These are phyloP conservation scores for Vultur gryphus DNA, from an alignment of 2,797 vertebrate species.

Conservation along the genomic window DNA sequence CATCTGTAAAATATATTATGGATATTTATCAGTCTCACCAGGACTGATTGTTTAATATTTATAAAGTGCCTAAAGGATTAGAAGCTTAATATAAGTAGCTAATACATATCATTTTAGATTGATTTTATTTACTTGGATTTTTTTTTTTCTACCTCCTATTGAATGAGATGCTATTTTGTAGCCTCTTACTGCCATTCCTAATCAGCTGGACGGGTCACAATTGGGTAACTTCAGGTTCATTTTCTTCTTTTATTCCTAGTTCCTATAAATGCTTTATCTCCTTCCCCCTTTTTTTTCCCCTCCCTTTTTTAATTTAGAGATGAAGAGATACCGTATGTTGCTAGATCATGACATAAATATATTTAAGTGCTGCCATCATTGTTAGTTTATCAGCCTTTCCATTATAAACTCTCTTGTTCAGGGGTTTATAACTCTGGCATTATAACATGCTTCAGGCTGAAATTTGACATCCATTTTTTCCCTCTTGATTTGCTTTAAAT, in stretches of 20 bases:
- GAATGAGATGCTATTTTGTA: conserved; percentile 3
- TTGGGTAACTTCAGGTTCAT: neutral
- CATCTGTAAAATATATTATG: conserved; percentile 54
- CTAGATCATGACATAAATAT: conserved; percentile 52
- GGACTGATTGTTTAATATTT: conserved; percentile 69
- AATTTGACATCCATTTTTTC: conserved; percentile 52
- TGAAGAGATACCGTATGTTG: conserved; percentile 44
- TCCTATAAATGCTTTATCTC: neutral
- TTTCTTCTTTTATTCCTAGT: neutral
- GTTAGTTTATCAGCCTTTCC: conserved; percentile 63
- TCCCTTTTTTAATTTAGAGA: conserved; percentile 34
- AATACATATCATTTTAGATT: conserved; percentile 50
- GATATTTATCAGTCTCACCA: conserved; percentile 67
- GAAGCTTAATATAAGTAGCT: conserved; percentile 49
- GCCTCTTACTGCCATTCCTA: neutral
- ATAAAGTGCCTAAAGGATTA: conserved; percentile 64
- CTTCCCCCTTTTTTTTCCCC: neutral
- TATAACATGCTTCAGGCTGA: conserved; percentile 52
- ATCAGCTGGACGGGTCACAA: neutral
- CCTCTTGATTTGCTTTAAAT: conserved; percentile 59
- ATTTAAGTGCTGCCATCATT: conserved; percentile 55
- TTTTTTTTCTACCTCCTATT: neutral
- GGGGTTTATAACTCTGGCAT: conserved; percentile 50
- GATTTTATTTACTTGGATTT: conserved; percentile 39
- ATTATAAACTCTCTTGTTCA: conserved; percentile 60